phyloP scores from a whole-genome alignment of 2,113 vertebrate species.

The Rhizomys pruinosus region DNA sequence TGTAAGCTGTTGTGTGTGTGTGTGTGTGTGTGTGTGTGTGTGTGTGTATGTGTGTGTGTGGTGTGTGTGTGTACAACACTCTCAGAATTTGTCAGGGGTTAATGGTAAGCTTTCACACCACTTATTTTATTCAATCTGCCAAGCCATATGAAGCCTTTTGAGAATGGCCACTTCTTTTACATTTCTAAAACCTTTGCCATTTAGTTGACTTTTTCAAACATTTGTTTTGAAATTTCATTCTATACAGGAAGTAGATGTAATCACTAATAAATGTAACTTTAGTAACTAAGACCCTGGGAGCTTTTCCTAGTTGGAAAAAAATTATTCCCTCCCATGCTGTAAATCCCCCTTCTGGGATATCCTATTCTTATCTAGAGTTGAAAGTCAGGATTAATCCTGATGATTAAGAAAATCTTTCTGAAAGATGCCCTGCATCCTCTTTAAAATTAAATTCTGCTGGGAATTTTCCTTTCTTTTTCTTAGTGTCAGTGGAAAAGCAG shows the following conservation, averaged over 20 bases:
- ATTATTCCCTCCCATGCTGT: conserved; percentile 51
- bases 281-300: conserved; percentile 81
- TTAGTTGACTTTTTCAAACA: conserved; percentile 78
- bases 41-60: neutral
- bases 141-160: conserved; percentile 28
- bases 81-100: conserved; percentile 65
- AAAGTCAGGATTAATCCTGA: conserved; percentile 83
- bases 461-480: conserved; percentile 67
- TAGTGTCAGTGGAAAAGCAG: conserved; percentile 50
- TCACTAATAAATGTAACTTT: conserved; percentile 84
- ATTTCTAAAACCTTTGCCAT: conserved; percentile 71
- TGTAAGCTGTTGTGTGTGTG: neutral
- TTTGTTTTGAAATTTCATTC: conserved; percentile 84
- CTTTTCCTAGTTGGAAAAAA: conserved; percentile 81
- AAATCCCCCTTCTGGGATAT: conserved; percentile 80
- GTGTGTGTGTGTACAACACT: neutral
- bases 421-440: conserved; percentile 80
- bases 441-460: conserved; percentile 82
- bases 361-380: conserved; percentile 83
- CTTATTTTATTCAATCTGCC: conserved; percentile 44
- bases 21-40: neutral
- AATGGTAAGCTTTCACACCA: conserved; percentile 29
- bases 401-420: conserved; percentile 83
- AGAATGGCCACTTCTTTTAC: conserved; percentile 73
- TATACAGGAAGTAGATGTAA: conserved; percentile 83